phyloP scores from a whole-genome alignment of 2,113 vertebrate species.

The Bucco capensis region DNA sequence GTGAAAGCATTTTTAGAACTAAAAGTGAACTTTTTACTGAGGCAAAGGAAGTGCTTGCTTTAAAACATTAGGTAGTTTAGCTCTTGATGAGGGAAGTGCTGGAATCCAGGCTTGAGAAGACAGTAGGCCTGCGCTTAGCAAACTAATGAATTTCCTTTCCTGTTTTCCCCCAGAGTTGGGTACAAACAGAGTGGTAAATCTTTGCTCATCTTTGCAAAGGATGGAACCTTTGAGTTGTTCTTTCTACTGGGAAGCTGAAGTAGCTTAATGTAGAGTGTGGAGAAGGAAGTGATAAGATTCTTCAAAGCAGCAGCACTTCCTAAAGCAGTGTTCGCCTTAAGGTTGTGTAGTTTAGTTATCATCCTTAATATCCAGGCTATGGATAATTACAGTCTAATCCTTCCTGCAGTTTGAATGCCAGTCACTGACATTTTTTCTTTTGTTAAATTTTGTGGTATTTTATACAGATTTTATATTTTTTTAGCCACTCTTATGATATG shows the following conservation, averaged over 20 bases:
- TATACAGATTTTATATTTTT: not conserved
- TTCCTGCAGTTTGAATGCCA: not conserved
- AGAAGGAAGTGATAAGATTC: not conserved
- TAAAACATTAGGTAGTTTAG: not conserved
- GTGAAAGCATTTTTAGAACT: not conserved
- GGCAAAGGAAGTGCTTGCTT: not conserved
- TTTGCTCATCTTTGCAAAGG: too few species aligned
- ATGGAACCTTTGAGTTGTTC: not conserved
- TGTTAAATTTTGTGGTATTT: fast-evolving
- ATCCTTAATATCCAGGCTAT: not conserved
- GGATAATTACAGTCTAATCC: not conserved
- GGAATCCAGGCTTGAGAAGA: too few species aligned
- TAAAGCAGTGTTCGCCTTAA: not conserved
- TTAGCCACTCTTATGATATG: not conserved
- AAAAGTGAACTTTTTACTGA: not conserved
- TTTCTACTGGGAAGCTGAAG: not conserved
- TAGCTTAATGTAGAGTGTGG: not conserved
- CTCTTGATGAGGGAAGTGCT: not conserved
- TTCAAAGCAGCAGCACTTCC: not conserved
- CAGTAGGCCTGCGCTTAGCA: fast-evolving
- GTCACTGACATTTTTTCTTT: not conserved
- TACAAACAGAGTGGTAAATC: not conserved
- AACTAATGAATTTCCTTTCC: not conserved
- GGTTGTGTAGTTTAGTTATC: not conserved
- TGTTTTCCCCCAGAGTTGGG: not conserved